phyloP scores from a whole-genome alignment of 1,140 invertebrate species.

The Macrotrachela quadricornifera region DNA sequence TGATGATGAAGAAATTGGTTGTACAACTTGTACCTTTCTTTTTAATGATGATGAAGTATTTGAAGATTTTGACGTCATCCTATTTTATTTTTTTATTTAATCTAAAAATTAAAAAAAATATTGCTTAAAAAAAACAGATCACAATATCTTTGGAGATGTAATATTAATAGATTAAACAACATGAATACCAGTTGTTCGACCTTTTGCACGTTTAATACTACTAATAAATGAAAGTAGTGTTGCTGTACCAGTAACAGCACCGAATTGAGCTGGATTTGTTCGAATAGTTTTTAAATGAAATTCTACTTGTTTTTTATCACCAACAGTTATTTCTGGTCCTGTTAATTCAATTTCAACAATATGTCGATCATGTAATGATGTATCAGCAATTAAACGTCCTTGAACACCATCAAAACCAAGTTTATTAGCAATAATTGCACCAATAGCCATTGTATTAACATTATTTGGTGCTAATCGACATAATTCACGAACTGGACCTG shows the following conservation, averaged over 20 bases:
- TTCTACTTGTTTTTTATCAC: conserved; percentile 12
- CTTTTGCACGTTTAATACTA: too few relatives aligned
- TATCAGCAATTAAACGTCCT: conserved; percentile 35
- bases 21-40: background rate
- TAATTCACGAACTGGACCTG: conserved; percentile 35
- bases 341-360: conserved; percentile 38
- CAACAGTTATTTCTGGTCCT: conserved; percentile 28
- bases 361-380: conserved; percentile 36
- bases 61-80: conserved; percentile 12
- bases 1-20: too few relatives aligned
- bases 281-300: conserved; percentile 36
- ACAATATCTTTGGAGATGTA: too few relatives aligned
- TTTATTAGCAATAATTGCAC: conserved; percentile 37
- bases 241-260: conserved; percentile 37
- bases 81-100: too few relatives aligned
- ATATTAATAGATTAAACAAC: too few relatives aligned
- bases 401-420: conserved; percentile 40
- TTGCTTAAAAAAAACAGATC: too few relatives aligned
- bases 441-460: conserved; percentile 41
- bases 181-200: too few relatives aligned
- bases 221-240: conserved; percentile 35
- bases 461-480: conserved; percentile 42
- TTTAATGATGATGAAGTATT: background rate
- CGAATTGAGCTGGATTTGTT: conserved; percentile 36
- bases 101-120: too few relatives aligned